phyloP scores from a whole-genome alignment of 2,888 invertebrate genomes.

The Trissolcus japonicus region DNA sequence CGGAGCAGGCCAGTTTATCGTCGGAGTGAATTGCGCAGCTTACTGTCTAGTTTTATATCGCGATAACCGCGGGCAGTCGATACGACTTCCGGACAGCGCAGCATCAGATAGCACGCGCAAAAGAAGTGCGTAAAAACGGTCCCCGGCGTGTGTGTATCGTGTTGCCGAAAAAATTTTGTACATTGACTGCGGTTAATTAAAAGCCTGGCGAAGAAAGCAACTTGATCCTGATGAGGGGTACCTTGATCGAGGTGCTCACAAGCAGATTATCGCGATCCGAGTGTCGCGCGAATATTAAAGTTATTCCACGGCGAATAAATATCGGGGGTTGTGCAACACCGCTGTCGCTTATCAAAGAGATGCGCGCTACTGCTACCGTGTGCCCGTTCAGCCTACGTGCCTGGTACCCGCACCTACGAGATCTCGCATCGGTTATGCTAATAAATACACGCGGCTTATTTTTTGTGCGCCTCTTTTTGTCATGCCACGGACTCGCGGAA shows the following conservation, averaged over 20 bases:
- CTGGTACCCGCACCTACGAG: constrained; percentile 44
- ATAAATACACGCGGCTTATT: constrained; percentile 43
- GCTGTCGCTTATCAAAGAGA: constrained; percentile 52
- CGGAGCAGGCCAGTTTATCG: constrained; percentile 13
- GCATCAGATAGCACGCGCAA: constrained; percentile 7
- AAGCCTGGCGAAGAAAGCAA: constrained; percentile 25
- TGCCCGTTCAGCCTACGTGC: too few relatives aligned
- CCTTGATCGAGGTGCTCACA: constrained; percentile 36
- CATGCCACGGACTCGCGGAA: constrained; percentile 19
- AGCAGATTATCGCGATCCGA: constrained; percentile 30
- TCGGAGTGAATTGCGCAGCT: constrained; percentile 17
- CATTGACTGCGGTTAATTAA: constrained; percentile 36
- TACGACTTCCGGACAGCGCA: constrained; percentile 36
- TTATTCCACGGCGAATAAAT: constrained; percentile 40
- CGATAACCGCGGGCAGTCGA: constrained; percentile 20
- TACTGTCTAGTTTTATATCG: constrained; percentile 32
- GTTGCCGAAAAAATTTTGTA: constrained; percentile 30
- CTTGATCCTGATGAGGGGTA: constrained; percentile 28
- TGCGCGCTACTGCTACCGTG: constrained; percentile 28
- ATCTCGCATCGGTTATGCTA: constrained; percentile 55
- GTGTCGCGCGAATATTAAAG: constrained; percentile 43
- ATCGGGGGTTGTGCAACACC: constrained; percentile 35
- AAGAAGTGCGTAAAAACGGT: constrained; percentile 7
- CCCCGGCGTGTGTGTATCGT: constrained; percentile 1
- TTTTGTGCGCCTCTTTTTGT: constrained; percentile 5